Base-by-base conservation (phyloP, 1,140 invertebrate genomes). In the Colletes gigas region DNA sequence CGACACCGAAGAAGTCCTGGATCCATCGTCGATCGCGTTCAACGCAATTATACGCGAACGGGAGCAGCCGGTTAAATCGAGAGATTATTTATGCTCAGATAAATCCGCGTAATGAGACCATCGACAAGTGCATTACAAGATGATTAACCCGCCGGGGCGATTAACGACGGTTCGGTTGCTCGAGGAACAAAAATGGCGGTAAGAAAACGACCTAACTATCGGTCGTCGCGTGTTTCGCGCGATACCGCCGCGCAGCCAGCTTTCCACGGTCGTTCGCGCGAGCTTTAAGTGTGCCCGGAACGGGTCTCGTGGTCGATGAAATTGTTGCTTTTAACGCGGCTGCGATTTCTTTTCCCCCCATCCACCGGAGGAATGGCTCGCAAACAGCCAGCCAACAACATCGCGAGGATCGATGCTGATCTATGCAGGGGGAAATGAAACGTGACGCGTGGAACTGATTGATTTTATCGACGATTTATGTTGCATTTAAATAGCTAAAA, bases 321-420 rank as follows among this genome's bases (percentile, higher is more conserved):
- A 83, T 84, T 72, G 78, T 84, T 80, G 83, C 70, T 84, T 83
- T 84, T 60, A 76, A 60, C 21, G n/a, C 7, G 4, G 17, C 66
- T 19, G 52, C 10, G 19, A n/a, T 44, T n/a, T 67, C 21, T 9
- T 50, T n/a, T n/a, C n/a, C n/a, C n/a, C n/a, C 15, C 41, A 12
- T 8, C 1, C 15, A n/a, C n/a, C 15, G 8, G n/a, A n/a, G 47
- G n/a, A 39, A 63, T 30, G 7, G 14, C 4, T 15, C 9, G 19
- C 17, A 3, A 4, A 5, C 21, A 6, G 7, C 8, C 19, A 5
- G 3, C 30, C 30, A 1, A 4, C 47, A 1, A 3, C 12, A 15
- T 30, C 30, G 2, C 30, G 30, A 9, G 63, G 41, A 65, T 74
- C 39, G 19, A 74, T 39, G 47, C 8, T 39, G 41, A 63, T 74